Conservation (phyloP, 2,888 invertebrate species). For the Andrena flavipes region DNA sequence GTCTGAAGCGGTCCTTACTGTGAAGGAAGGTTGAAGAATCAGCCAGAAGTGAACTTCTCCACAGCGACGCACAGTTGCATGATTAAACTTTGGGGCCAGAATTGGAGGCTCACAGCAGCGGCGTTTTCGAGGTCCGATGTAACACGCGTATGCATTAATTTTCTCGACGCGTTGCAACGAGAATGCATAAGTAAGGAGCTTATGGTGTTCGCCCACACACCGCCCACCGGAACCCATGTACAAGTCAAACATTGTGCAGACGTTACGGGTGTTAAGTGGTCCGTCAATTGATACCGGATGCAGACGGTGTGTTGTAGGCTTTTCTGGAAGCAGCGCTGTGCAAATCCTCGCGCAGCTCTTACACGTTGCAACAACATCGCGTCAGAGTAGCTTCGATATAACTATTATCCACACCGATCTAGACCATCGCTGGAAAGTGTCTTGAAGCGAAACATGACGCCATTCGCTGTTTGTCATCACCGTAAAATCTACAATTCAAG, state of each 20-base stretch:
- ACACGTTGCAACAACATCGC: conserved; percentile 19
- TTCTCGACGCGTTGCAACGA: conserved; percentile 53
- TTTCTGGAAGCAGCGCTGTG: conserved; percentile 23
- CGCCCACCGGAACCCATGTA: conserved; percentile 70
- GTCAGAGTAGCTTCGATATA: not conserved
- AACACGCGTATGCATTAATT: conserved; percentile 59
- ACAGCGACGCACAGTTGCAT: not conserved
- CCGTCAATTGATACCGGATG: conserved; percentile 71
- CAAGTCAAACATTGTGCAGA: conserved; percentile 62
- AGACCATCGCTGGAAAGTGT: not conserved
- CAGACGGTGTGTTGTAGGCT: conserved; percentile 36
- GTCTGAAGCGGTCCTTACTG: too few relatives aligned
- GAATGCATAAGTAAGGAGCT: conserved; percentile 71
- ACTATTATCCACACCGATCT: not conserved
- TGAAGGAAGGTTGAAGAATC: not conserved
- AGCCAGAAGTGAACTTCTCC: not conserved
- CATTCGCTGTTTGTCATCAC: not conserved
- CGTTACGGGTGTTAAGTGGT: conserved; percentile 72
- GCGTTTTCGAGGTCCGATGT: conserved; percentile 40
- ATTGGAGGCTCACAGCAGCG: not conserved
- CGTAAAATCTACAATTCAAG: not conserved
- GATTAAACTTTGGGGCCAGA: conserved; percentile 14
- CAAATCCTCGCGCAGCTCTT: not conserved
- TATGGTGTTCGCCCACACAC: conserved; percentile 71
- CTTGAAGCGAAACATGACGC: not conserved